Base-by-base conservation (phyloP, 2,113 vertebrate species). In the Forbesichthys agassizii region DNA sequence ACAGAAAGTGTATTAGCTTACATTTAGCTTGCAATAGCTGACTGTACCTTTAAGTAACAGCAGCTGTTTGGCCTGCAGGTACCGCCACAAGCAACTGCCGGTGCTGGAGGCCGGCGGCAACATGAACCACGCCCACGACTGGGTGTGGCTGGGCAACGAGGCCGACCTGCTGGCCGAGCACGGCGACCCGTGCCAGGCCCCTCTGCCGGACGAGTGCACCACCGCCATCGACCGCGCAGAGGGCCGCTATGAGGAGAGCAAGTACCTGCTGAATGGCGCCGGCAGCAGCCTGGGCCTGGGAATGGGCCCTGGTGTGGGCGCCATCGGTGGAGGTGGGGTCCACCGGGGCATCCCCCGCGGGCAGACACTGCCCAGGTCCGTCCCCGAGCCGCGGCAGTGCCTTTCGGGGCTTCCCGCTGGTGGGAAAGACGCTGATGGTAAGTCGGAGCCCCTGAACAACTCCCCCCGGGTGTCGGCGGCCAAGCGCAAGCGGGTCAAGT, bases 81-180 rank as follows among this genome's bases (percentile, higher is more conserved):
- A 98, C 81, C 93, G 97, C 59, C 97, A 98, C 93, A 99, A 98
- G 89, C 94, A 96, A 74, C 93, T 98, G 3, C 94, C 97, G 0
- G 94, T 95, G 64, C 93, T 95, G 1, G 95, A 98, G 79, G 95
- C 98, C 51, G 95, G 88, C 8, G 89, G 94, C 74, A 96, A 93
- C 88, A 94, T 96, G 85, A 98, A 98, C 73, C 97, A 98, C 57
- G 96, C 98, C 74, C 98, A 99, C 3, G 98, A 99, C 78, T 99
- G 96, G 96, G 95, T 98, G 65, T 98, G 96, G 96, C 94, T 99
- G 0, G 96, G 96, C 61, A 96, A 97, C 0, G 95, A 98, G 71
- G 94, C 94, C 0, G 97, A 98, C 68, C 94, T 98, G 3, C 71
- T 98, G 81, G 95, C 96, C 52, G 96, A 94, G 75, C 92, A 92